Evolutionary conservation across 2,113 vertebrate species (phyloP), one percentile per base, ranked within the genome.

Genomic region (Oryzias melastigma): DNA sequence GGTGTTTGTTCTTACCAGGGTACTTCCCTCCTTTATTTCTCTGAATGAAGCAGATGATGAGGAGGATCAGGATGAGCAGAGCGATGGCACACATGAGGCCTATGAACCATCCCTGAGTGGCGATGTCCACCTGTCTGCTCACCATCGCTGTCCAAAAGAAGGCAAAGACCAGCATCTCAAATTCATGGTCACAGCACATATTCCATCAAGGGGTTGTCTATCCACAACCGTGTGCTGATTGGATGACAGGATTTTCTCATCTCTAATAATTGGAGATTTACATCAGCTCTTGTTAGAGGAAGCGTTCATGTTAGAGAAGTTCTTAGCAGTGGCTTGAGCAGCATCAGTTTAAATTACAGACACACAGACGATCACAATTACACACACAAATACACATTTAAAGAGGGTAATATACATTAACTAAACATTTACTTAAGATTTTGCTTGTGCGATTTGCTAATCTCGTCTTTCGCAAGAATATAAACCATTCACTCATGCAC

Each of bases 1-100:
- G 10, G 48, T 25, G 20, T 57, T 42, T 69, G 42, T 56, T 52
- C 12, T 88, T 90, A 98, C 97, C 97, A 81, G 97, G 96, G 75
- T 99, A 99, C 91, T 99, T 99, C 42, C 97, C 97, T 86, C 97
- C 97, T 65, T 99, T 99, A 82, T 99, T 99, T 75, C 97, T 95
- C 91, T 95, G 93, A 89, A 99, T 97, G 91, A 99, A 99, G 90
- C 97, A 99, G 91, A 98, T 93, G 53, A 98, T 98, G 81, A 98
- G 90, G 62, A 99, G 93, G 85, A 99, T 94, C 77, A 99, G 92
- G 89, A 99, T 97, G 65, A 99, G 94, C 70, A 99, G 93, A 57
- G 97, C 97, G 5, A 99, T 96, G 70, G 96, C 96, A 78, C 97
- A 99, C 97, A 99, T 98, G 5, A 99, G 94, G 62, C 96, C 96